Conservation (phyloP, 2,888 invertebrate species). For the Proisotoma minuta region DNA sequence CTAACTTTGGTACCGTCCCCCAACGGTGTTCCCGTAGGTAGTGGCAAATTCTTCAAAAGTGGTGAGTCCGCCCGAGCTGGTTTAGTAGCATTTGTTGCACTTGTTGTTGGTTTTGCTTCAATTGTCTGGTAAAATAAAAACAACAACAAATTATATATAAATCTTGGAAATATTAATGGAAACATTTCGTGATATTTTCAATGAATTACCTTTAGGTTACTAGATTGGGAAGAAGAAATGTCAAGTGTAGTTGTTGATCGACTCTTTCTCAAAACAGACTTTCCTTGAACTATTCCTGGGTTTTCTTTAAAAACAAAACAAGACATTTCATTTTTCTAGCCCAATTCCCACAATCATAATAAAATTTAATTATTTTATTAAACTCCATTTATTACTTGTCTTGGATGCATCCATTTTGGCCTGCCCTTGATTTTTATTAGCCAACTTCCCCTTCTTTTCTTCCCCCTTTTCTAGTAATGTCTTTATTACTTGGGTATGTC, state of each 20-base stretch:
- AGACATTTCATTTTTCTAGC: too few relatives aligned
- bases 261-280: conserved; percentile 46
- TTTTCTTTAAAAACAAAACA: too few relatives aligned
- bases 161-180: too few relatives aligned
- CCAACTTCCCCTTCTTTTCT: conserved; percentile 9
- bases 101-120: conserved; percentile 19
- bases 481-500: conserved; percentile 91
- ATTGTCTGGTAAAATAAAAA: too few relatives aligned
- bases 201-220: neutral
- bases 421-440: neutral
- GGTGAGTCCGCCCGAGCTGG: conserved; percentile 17
- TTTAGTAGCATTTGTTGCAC: too few relatives aligned
- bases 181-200: too few relatives aligned
- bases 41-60: conserved; percentile 28
- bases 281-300: conserved; percentile 43
- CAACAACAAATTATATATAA: too few relatives aligned
- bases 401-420: too few relatives aligned
- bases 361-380: too few relatives aligned
- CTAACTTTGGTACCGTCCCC: conserved; percentile 33
- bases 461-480: neutral
- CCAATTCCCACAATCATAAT: too few relatives aligned
- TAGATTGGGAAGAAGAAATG: conserved; percentile 24
- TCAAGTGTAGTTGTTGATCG: conserved; percentile 46
- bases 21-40: conserved; percentile 16
- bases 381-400: conserved; percentile 4